Evolutionary conservation across 2,797 vertebrate species (phyloP).

Genomic region (Crocodylus rhombifer): DNA sequence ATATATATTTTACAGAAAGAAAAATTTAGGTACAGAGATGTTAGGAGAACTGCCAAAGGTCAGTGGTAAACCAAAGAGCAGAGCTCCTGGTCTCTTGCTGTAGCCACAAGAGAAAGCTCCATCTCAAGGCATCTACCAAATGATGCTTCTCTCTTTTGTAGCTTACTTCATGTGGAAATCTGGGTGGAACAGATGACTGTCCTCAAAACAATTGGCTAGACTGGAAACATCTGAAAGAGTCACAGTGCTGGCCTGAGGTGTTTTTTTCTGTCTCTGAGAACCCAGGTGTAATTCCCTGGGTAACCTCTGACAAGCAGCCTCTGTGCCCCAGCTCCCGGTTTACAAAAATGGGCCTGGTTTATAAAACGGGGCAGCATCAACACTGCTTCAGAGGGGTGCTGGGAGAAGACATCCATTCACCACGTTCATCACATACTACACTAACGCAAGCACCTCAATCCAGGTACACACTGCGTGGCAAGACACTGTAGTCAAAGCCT

Average conservation of each 20-base stretch:
- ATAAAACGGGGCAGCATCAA: background rate
- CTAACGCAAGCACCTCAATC: background rate
- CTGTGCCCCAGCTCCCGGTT: background rate
- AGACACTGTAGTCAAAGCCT: background rate
- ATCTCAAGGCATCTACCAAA: background rate
- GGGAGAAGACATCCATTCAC: rapidly evolving
- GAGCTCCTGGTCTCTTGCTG: background rate
- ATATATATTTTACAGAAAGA: background rate
- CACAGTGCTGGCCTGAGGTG: background rate
- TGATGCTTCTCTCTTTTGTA: background rate
- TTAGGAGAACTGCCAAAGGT: background rate
- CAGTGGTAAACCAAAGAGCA: background rate
- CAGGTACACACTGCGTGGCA: rapidly evolving
- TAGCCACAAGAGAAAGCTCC: background rate
- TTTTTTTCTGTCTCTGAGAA: no score
- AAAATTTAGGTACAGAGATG: background rate
- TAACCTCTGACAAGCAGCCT: background rate
- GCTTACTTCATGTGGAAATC: background rate
- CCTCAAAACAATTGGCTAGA: background rate
- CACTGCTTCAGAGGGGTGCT: rapidly evolving
- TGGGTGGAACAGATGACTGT: background rate
- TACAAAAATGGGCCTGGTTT: no score
- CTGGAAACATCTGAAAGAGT: background rate
- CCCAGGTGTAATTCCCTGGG: background rate
- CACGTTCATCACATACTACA: no score